Evolutionary conservation across 2,888 invertebrate genomes (phyloP), one percentile per base, ranked within the genome.

Genomic region (Ashinkailepas kermadecensis): DNA sequence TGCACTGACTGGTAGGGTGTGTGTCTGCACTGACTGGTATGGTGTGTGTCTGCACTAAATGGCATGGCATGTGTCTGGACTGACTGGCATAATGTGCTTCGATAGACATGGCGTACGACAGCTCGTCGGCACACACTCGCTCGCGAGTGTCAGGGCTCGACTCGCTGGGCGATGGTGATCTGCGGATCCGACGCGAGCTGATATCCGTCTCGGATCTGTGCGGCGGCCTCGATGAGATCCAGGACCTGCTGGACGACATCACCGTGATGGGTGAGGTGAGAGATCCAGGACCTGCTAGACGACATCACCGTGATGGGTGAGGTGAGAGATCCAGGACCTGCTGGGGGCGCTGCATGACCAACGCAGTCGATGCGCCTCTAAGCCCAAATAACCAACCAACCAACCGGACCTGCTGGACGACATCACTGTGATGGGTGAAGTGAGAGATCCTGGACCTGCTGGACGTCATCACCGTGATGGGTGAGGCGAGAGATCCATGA

Each of bases 161-260:
- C 79, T 79, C 79, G 58, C 58, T 58, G 58, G 58, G 79, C 25
- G 58, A 58, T 23, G 58, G 79, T n/a, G 79, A 79, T 58, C 8
- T 12, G 13, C 58, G 79, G 0, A 59, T 79, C 58, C 79, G 57
- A 21, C 79, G 79, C 58, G 79, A 79, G 79, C 79, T 79, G 56
- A 58, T 79, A 23, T 79, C 79, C 25, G 79, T 79, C 13, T 79
- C 79, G 13, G 79, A 79, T n/a, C 58, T 79, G 58, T 79, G 79
- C 25, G 58, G 79, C 9, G 57, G 58, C 58, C 9, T 58, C 7
- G 79, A 79, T 25, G 79, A 79, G 58, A 79, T 79, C 58, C 79
- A 79, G 79, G 79, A 79, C 58, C 58, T 79, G 25, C 57, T 79
- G 23, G 79, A 79, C 79, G 79, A 79, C 25, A 79, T 79, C 79